Evolutionary conservation across 2,113 vertebrate genomes (phyloP), one percentile per base, ranked within the genome.

Genomic region (Hiodon tergisus): DNA sequence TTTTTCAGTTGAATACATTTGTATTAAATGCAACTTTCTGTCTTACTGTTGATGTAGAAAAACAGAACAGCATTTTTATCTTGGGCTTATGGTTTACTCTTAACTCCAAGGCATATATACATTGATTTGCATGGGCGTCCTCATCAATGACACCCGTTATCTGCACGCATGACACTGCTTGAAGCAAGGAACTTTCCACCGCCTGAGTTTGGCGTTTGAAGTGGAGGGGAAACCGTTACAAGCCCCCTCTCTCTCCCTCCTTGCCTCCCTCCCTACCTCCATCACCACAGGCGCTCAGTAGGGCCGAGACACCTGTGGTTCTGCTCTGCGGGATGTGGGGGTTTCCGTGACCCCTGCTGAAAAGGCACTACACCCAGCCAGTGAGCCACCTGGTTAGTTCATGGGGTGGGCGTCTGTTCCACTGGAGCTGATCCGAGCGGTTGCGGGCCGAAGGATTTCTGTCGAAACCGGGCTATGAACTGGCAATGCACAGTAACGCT

Each of bases 171-270:
- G 13, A 2, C 52, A 67, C 5, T 48, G 73, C 11, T 66, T 46
- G 4, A 77, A 60, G 71, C 31, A 11, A 55, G 66, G 57, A 73
- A 73, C n/a, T 78, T 78, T 78, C 76, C 76, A 78, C 57, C 54
- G 57, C 67, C 31, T 46, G 63, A 48, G 4, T 50, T 31, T 77
- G 60, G 66, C 67, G 69, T 77, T 77, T 77, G 60, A 77, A 66
- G 68, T 76, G 59, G 54, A 31, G 57, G 70, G 71, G 50, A 77
- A 77, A 77, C 76, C 76, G 76, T 77, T 77, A 77, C 46, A 76
- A 72, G 60, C 73, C 76, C 81, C 70, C 76, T 51, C 61, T 13
- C 31, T 9, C n/a, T 13, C 47, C 61, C 68, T 50, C 78, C 55
- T 9, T 66, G 9, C 51, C 63, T 57, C 70, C 54, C 53, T 75